Evolutionary conservation across 2,797 vertebrate genomes (phyloP).

Genomic region (Pseudopleuronectes americanus): DNA sequence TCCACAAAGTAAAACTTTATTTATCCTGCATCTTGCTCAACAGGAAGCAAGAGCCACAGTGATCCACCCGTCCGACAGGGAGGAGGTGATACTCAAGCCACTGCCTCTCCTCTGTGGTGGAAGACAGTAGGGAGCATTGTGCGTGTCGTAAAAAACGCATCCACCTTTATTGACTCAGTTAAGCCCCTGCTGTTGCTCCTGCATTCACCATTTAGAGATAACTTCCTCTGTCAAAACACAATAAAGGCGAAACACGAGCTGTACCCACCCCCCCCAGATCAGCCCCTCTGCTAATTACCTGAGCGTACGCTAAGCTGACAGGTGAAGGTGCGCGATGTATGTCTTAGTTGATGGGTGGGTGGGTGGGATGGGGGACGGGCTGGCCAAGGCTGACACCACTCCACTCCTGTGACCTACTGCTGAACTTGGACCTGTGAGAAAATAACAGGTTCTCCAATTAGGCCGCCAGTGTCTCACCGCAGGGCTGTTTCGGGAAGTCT

Average conservation of each 20-base stretch:
- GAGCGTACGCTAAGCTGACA: conserved; percentile 79
- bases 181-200: conserved; percentile 68
- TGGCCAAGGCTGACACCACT: conserved; percentile 53
- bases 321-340: conserved; percentile 74
- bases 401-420: conserved; percentile 70
- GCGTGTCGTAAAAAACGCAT: conserved; percentile 55
- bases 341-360: conserved; percentile 44
- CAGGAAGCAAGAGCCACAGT: not conserved
- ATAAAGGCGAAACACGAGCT: conserved; percentile 57
- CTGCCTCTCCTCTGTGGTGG: conserved; percentile 44
- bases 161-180: conserved; percentile 71
- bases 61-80: not conserved
- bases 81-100: conserved; percentile 38
- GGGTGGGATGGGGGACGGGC: conserved; percentile 22
- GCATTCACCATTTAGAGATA: conserved; percentile 76
- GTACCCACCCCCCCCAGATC: conserved; percentile 34
- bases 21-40: conserved; percentile 22
- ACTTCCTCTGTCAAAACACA: conserved; percentile 79
- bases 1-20: not conserved
- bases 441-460: conserved; percentile 80
- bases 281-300: conserved; percentile 66
- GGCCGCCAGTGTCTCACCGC: conserved; percentile 68
- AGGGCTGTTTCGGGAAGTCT: conserved; percentile 69
- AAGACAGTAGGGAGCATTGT: conserved; percentile 81
- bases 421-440: conserved; percentile 82